Conservation (phyloP, 2,888 invertebrate species). For the Cerastoderma edule region DNA sequence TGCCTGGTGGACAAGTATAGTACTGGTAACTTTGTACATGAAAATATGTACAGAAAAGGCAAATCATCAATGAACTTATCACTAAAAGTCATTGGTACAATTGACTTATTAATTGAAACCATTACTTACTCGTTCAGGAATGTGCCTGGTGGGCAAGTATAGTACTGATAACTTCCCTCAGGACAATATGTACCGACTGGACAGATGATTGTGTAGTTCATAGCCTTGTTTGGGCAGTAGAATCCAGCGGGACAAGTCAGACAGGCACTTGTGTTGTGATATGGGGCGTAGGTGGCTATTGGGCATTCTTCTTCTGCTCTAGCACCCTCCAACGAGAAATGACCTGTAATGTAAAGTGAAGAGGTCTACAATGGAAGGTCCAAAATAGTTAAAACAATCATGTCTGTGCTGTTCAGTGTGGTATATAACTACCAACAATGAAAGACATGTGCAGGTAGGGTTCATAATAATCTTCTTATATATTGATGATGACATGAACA, state of each 20-base stretch:
- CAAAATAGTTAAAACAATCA: no score
- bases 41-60: no score
- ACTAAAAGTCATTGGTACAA: no score
- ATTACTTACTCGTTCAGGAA: constrained; percentile 76
- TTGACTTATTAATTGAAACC: background rate
- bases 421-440: no score
- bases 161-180: constrained; percentile 75
- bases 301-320: constrained; percentile 76
- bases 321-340: constrained; percentile 78
- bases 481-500: no score
- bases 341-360: constrained; percentile 70
- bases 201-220: constrained; percentile 76
- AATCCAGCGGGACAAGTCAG: constrained; percentile 78
- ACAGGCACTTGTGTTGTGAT: constrained; percentile 72
- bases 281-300: constrained; percentile 77
- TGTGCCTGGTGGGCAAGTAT: constrained; percentile 80
- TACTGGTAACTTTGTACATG: no score
- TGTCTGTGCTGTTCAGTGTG: no score
- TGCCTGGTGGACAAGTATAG: no score
- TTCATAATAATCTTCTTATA: no score
- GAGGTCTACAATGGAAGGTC: no score
- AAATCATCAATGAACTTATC: no score
- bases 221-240: constrained; percentile 79
- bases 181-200: constrained; percentile 80
- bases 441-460: no score